Percentiles rank a stretch among this genome's conserved stretches.
Evolutionary conservation across 2,113 vertebrate genomes (phyloP).

Genomic region (Aspiorhynchus laticeps): DNA sequence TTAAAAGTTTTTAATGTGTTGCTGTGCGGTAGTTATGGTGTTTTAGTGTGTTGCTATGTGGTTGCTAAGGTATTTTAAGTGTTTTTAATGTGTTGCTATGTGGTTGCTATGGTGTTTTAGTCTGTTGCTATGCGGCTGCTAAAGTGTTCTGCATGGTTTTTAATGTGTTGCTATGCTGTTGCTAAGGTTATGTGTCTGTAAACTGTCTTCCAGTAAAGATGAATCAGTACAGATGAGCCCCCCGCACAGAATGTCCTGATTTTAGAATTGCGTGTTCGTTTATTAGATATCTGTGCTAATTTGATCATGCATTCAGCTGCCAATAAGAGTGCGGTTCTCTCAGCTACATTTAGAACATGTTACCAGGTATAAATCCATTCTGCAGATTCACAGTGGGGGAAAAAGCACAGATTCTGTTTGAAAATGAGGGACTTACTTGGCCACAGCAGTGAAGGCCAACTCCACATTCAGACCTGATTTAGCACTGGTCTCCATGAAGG

Average conservation of each 20-base stretch:
- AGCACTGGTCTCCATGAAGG: slow-evolving; percentile 97
- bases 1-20: too few relatives aligned
- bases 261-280: neutral
- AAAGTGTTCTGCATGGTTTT: too few relatives aligned
- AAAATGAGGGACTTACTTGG: slow-evolving; percentile 83
- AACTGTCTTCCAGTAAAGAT: neutral
- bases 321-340: neutral
- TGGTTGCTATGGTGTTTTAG: too few relatives aligned
- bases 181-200: neutral
- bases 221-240: neutral
- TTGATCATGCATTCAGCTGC: neutral
- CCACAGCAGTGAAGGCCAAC: slow-evolving; percentile 90
- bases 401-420: neutral
- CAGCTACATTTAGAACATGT: neutral
- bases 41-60: too few relatives aligned
- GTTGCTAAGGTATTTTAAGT: too few relatives aligned
- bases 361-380: neutral
- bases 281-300: neutral
- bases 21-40: too few relatives aligned
- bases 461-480: slow-evolving; percentile 93
- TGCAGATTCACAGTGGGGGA: too few relatives aligned
- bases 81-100: too few relatives aligned
- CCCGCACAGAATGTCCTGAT: neutral
- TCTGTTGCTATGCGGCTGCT: too few relatives aligned
- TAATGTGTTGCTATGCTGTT: too few relatives aligned